A percentile compares a stretch with the other conserved stretches of the same genome.
These are phyloP conservation scores for Sus scrofa DNA, from an alignment of 2,113 vertebrate species.

Conservation along the genomic window T2T-Sscrofa CM000821.6:17753501-17754000, in stretches of 20 bases:
- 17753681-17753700: neutral
- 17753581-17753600: neutral
- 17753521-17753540: neutral
- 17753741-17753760: neutral
- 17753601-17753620: neutral
- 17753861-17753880: too few relatives aligned
- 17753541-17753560: neutral
- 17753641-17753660: neutral
- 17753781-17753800: neutral
- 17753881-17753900: too few relatives aligned
- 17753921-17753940: too few relatives aligned
- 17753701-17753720: neutral
- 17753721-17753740: neutral
- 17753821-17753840: neutral
- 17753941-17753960: too few relatives aligned
- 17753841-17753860: too few relatives aligned
- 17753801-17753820: neutral
- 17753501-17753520: neutral
- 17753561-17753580: slow-evolving; percentile 11
- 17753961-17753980: too few relatives aligned
- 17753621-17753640: neutral
- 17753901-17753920: too few relatives aligned
- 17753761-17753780: neutral
- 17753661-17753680: slow-evolving; percentile 5
- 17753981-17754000: too few relatives aligned